phyloP scores from a whole-genome alignment of 2,113 vertebrate species.

The Labeo catla region DNA sequence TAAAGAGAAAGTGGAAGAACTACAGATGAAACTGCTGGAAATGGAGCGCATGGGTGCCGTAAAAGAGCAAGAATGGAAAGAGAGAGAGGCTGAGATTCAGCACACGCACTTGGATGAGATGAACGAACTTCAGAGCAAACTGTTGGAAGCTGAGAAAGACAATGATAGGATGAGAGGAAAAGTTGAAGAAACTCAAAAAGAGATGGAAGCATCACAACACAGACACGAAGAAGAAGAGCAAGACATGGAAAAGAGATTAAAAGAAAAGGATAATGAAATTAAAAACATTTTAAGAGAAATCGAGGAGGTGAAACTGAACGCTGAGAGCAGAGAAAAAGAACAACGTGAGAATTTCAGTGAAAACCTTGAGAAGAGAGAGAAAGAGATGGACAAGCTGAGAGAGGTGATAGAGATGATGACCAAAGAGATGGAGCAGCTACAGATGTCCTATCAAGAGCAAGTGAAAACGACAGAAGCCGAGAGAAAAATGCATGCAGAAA shows the following conservation, averaged over 20 bases:
- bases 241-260: conserved; percentile 47
- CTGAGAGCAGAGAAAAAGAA: conserved; percentile 57
- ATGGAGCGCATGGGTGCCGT: conserved; percentile 55
- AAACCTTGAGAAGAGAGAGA: conserved; percentile 47
- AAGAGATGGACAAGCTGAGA: conserved; percentile 44
- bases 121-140: conserved; percentile 38
- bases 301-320: conserved; percentile 41
- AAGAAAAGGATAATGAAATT: conserved; percentile 55
- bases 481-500: conserved; percentile 41
- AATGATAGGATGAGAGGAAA: conserved; percentile 25
- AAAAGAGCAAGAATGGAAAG: conserved; percentile 59
- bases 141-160: conserved; percentile 60
- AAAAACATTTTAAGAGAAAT: conserved; percentile 44
- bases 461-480: conserved; percentile 40
- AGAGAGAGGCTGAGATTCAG: conserved; percentile 53
- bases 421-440: conserved; percentile 51
- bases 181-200: conserved; percentile 35
- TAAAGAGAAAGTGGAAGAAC: conserved; percentile 68
- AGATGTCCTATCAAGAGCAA: conserved; percentile 23
- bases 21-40: conserved; percentile 69
- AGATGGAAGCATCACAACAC: conserved; percentile 13
- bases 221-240: conserved; percentile 36
- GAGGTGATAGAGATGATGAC: conserved; percentile 41
- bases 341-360: conserved; percentile 49
- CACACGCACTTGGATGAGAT: conserved; percentile 29